Evolutionary conservation across 2,797 vertebrate genomes (phyloP).

Genomic region (Enteromius argenteus): DNA sequence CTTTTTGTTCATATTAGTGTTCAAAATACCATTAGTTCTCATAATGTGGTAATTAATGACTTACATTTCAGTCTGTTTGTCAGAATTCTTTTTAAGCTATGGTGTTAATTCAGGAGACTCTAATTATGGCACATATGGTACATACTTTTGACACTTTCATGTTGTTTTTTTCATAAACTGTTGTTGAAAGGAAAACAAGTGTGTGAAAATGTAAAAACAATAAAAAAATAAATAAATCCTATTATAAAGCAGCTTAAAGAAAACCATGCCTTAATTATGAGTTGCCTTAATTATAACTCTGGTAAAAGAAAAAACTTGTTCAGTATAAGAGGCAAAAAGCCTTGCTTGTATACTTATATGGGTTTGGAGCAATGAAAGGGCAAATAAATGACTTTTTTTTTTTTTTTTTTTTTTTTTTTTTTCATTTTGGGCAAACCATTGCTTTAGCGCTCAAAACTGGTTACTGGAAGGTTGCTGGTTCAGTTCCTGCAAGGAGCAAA

Average conservation of each 20-base stretch:
- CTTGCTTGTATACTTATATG: neutral
- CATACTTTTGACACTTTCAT: neutral
- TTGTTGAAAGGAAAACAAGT: neutral
- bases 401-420: neutral
- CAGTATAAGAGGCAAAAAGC: neutral
- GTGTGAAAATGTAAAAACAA: neutral
- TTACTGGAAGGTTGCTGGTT: conserved; percentile 20
- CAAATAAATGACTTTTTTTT: neutral
- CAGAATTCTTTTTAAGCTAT: neutral
- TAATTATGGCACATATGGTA: neutral
- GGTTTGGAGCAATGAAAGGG: neutral
- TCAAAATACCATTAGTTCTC: neutral
- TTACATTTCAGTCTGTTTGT: neutral
- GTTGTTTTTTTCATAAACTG: neutral
- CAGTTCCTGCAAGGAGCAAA: neutral
- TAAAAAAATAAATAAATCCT: neutral
- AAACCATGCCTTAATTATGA: neutral
- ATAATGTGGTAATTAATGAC: neutral
- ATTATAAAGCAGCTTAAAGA: neutral
- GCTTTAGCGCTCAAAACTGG: conserved; percentile 7
- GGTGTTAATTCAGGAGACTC: neutral
- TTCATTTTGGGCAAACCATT: neutral
- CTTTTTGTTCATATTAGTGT: neutral
- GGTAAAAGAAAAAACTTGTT: neutral
- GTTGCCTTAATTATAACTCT: no score